Base-by-base conservation (phyloP, 2,797 vertebrate genomes). In the Tinamus major region DNA sequence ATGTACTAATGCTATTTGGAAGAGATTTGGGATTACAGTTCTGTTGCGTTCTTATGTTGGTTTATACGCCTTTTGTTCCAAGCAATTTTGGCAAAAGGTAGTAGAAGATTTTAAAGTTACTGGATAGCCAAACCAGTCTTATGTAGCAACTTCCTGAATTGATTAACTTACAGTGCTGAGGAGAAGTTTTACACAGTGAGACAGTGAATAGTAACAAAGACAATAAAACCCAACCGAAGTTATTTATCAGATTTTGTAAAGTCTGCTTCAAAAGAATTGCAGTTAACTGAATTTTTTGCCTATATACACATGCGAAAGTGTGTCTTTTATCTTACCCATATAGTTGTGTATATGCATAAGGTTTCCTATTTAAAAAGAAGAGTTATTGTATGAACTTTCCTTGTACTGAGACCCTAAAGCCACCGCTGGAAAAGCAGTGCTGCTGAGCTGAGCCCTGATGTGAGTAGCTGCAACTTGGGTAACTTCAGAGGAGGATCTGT, bases 1-100 rank as follows among this genome's bases (percentile, higher is more conserved):
- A 92, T 90, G 93, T 95, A 91, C 92, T 93, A 91, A 93, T 80
- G 81, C 65, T 64, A 55, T 95, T 93, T 92, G 91, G 85, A 93
- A 95, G 83, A 92, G 85, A 82, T 64, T 85, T 87, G 75, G 83
- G 80, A 75, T 85, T 87, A 29, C 65, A 74, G 53, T 81, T 96
- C 85, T 95, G 78, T 65, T 90, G 55, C 74, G 77, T 90, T 91
- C 68, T 88, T 86, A 46, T 85, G 70, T 81, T 86, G 67, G 41
- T 85, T 93, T 91, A 35, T 35, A 85, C 39, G 20, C 26, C 10
- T 68, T 79, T 71, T 86, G 56, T 93, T 93, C 78, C 87, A 91
- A 88, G 83, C 44, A 65, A 6, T 88, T 92, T 93, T 95, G 89
- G 77, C 91, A 95, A 92, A 90, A 93, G 61, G 75, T 65, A 49